These are phyloP conservation scores for Percina caprodes DNA, from an alignment of 2,113 vertebrate genomes.

Conservation along the genomic window DNA sequence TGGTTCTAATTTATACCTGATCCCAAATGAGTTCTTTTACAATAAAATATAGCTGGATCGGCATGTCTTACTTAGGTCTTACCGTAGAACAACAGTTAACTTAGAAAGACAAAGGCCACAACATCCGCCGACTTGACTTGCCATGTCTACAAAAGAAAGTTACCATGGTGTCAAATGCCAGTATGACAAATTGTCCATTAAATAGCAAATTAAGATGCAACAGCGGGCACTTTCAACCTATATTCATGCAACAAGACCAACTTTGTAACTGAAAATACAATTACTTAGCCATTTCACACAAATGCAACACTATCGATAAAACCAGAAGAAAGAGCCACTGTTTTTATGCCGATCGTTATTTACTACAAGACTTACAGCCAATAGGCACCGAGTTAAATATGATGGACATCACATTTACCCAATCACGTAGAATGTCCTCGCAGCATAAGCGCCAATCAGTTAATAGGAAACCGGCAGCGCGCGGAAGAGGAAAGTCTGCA, in stretches of 20 bases:
- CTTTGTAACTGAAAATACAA: background rate
- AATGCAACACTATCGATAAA: background rate
- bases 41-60: background rate
- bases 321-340: conserved; percentile 22
- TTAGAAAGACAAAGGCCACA: background rate
- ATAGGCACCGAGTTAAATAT: conserved; percentile 35
- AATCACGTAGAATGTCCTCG: conserved; percentile 36
- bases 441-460: conserved; percentile 70
- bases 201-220: background rate
- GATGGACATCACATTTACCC: conserved; percentile 60
- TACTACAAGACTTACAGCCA: conserved; percentile 43
- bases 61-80: background rate
- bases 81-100: background rate
- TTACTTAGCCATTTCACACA: background rate
- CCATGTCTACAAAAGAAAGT: conserved; percentile 26
- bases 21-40: background rate
- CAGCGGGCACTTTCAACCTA: accelerated
- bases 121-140: conserved; percentile 1
- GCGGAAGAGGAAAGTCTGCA: conserved; percentile 86
- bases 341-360: conserved; percentile 20
- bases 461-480: conserved; percentile 69
- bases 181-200: background rate
- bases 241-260: background rate
- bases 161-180: conserved; percentile 35
- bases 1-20: background rate